phyloP scores from a whole-genome alignment of 2,888 invertebrate species.

The Ditula angustiorana region DNA sequence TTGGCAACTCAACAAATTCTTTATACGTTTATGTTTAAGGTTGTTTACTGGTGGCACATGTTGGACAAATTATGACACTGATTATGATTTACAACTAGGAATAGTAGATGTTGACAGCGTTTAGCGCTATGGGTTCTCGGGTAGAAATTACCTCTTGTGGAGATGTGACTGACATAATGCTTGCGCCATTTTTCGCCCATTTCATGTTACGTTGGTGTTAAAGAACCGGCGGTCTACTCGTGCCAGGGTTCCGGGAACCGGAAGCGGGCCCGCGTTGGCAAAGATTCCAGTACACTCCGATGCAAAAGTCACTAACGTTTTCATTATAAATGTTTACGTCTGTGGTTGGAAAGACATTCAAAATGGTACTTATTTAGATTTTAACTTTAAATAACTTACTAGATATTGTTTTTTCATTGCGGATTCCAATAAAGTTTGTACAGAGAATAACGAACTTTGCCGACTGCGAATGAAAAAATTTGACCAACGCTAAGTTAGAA shows the following conservation, averaged over 20 bases:
- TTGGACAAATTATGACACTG: conserved; percentile 29
- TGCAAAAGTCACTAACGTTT: conserved; percentile 7
- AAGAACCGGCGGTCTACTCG: conserved; percentile 12
- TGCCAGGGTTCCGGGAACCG: conserved; percentile 36
- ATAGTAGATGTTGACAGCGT: background rate
- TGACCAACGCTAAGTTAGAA: no score
- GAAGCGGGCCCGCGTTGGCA: conserved; percentile 32
- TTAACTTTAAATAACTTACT: no score
- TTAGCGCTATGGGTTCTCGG: conserved; percentile 17
- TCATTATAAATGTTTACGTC: background rate
- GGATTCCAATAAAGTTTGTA: no score
- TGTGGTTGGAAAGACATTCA: background rate
- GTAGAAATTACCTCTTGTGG: conserved; percentile 6
- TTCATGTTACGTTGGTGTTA: conserved; percentile 11
- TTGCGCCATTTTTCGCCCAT: conserved; percentile 6
- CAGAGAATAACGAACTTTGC: no score
- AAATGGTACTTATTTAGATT: background rate
- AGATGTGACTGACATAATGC: conserved; percentile 13
- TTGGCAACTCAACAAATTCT: background rate
- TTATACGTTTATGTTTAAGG: background rate
- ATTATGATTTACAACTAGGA: conserved; percentile 27
- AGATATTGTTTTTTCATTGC: no score
- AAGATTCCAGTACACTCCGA: conserved; percentile 33
- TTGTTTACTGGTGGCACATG: background rate
- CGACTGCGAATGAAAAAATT: no score